These are phyloP conservation scores for Thaleichthys pacificus DNA, from an alignment of 2,797 vertebrate genomes.

Conservation along the genomic window DNA sequence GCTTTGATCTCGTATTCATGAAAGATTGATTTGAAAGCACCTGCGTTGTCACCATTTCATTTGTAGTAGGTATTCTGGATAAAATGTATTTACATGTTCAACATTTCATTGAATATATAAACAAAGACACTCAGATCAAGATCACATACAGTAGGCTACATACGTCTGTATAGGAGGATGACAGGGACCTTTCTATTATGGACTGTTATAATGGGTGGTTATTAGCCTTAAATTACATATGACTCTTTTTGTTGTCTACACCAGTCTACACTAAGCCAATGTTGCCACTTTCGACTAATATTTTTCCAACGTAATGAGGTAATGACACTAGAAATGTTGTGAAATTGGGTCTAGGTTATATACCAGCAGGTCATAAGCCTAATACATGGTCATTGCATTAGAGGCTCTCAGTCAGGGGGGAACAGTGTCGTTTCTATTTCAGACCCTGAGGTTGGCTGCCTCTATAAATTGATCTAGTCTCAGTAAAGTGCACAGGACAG, in stretches of 20 bases:
- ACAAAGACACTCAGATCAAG: too few relatives aligned
- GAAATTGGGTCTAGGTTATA: constrained; percentile 41
- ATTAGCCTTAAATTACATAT: too few relatives aligned
- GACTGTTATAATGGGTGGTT: too few relatives aligned
- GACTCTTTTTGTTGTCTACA: too few relatives aligned
- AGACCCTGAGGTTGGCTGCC: constrained; percentile 63
- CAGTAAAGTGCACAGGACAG: constrained; percentile 55
- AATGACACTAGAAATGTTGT: constrained; percentile 35
- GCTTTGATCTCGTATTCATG: neutral
- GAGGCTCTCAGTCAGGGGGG: constrained; percentile 8
- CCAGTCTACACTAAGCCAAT: constrained; percentile 13
- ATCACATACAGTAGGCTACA: too few relatives aligned
- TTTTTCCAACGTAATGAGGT: constrained; percentile 19
- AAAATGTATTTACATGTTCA: too few relatives aligned
- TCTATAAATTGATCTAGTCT: constrained; percentile 68
- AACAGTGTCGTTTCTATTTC: constrained; percentile 68
- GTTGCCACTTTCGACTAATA: constrained; percentile 21
- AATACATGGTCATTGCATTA: constrained; percentile 5
- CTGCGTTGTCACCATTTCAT: too few relatives aligned
- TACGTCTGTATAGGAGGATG: too few relatives aligned
- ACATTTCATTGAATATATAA: too few relatives aligned
- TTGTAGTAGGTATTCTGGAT: too few relatives aligned
- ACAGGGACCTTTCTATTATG: too few relatives aligned
- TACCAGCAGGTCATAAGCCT: constrained; percentile 34
- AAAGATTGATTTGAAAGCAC: neutral